Evolutionary conservation across 2,888 invertebrate species (phyloP).

Genomic region (Coecobrya sp.): DNA sequence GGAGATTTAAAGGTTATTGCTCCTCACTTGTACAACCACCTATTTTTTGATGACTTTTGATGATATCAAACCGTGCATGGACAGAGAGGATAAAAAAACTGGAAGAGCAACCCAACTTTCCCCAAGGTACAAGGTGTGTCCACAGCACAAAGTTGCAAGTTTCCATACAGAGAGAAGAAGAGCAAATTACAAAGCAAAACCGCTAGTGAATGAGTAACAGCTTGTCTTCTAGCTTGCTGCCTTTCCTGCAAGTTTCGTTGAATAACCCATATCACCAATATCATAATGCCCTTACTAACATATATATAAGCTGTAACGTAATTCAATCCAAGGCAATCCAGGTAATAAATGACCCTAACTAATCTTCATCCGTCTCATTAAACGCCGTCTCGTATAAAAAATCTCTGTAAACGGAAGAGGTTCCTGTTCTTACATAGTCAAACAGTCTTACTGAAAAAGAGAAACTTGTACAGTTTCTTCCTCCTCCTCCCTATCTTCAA

Average conservation of each 20-base stretch:
- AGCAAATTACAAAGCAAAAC: slow-evolving; percentile 19
- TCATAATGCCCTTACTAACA: neutral
- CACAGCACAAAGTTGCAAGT: neutral
- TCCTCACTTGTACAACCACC: neutral
- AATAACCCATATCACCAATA: slow-evolving; percentile 9
- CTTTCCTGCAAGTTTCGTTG: neutral
- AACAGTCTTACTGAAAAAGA: neutral
- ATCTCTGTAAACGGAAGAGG: slow-evolving; percentile 9
- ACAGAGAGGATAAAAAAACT: neutral
- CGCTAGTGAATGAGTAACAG: slow-evolving; percentile 50
- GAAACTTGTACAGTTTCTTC: slow-evolving; percentile 12
- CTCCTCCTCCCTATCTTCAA: neutral
- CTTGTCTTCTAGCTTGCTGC: slow-evolving; percentile 37
- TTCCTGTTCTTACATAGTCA: neutral
- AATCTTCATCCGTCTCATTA: slow-evolving; percentile 80
- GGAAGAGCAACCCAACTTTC: neutral
- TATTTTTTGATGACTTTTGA: neutral
- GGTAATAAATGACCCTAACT: slow-evolving; percentile 79
- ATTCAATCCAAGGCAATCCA: slow-evolving; percentile 76
- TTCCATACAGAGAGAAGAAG: neutral
- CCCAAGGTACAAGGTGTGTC: slow-evolving; percentile 28
- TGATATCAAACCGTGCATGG: neutral
- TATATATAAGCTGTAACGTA: slow-evolving; percentile 45
- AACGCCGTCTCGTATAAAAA: slow-evolving; percentile 63
- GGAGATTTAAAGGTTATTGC: neutral